These are phyloP conservation scores for Desoria tigrina DNA, from an alignment of 2,888 invertebrate species.

Conservation along the genomic window DNA sequence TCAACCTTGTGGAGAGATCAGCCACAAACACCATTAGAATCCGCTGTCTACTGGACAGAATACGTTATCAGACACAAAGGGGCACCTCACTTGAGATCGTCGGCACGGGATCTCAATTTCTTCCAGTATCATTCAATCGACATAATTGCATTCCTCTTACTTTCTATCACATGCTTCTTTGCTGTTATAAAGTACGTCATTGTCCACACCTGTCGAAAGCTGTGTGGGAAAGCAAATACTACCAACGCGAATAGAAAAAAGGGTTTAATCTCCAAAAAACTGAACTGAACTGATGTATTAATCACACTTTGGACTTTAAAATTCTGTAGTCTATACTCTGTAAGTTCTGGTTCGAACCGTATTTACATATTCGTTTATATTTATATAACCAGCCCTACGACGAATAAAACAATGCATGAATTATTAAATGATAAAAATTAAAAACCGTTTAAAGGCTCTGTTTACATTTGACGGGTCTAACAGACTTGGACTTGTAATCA, in stretches of 20 bases:
- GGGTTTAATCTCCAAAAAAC: too few species aligned
- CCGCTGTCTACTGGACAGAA: slow-evolving; percentile 49
- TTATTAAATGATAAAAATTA: too few species aligned
- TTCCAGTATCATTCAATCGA: slow-evolving; percentile 51
- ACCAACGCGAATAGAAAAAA: neutral
- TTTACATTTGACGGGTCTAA: too few species aligned
- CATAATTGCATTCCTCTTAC: slow-evolving; percentile 39
- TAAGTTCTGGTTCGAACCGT: too few species aligned
- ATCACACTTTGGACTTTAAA: too few species aligned
- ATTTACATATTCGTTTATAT: too few species aligned
- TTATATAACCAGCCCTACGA: too few species aligned
- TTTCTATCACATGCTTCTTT: neutral
- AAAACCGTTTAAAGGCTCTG: too few species aligned
- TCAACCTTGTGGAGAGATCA: slow-evolving; percentile 43
- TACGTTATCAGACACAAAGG: slow-evolving; percentile 54
- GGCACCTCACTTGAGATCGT: slow-evolving; percentile 52
- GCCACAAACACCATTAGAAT: slow-evolving; percentile 40
- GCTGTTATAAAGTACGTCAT: neutral
- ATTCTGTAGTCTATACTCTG: too few species aligned
- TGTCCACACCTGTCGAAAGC: neutral
- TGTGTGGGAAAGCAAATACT: neutral
- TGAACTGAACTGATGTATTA: too few species aligned
- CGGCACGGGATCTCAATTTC: slow-evolving; percentile 44
- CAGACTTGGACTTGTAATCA: too few species aligned
- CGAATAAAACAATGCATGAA: too few species aligned